Evolutionary conservation across 1,140 invertebrate genomes (phyloP), one percentile per base, ranked within the genome.

Genomic region (Propsilocerus akamusi): DNA sequence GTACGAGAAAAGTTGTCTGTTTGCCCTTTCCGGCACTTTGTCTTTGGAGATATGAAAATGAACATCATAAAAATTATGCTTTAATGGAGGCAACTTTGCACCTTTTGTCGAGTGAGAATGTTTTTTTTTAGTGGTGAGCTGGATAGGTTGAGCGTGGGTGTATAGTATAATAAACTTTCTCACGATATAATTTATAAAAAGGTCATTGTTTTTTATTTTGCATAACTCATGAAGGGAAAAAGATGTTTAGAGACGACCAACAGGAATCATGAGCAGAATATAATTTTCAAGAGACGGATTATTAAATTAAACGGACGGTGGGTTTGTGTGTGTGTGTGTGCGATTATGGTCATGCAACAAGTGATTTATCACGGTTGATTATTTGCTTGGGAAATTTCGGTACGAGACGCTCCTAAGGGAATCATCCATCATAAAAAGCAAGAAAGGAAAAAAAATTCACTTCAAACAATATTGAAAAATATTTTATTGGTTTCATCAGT

Each of bases 341-440:
- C 14, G 11, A 12, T 30, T 7, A 30, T 2, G 6, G 3, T 12
- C 28, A n/a, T 20, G 34, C 34, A 41, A 41, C 34, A 41, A 41
- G 34, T 41, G 34, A 41, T 41, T 41, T 41, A 41, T 41, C 34
- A 20, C 34, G 34, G 5, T 41, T 41, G 34, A 41, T 41, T 41
- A 20, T 41, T 41, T 20, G 22, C 17, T 41, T 20, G n/a, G 6
- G 5, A 4, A 20, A 20, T 41, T 14, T 41, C 22, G 34, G 34
- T n/a, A 7, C 22, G 22, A 41, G 34, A 41, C 34, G 34, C 22
- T 41, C 34, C 34, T 20, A 41, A 7, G 34, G 17, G 34, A 41
- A 41, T 41, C 34, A 41, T 41, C 34, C 14, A 41, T 41, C 34
- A 41, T n/a, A n/a, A n/a, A n/a, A n/a, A n/a, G n/a, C n/a, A n/a